Percentiles rank a stretch among this genome's conserved stretches.
These are phyloP conservation scores for Druon quercuslanigerum DNA, from an alignment of 1,140 invertebrate genomes.

Conservation along the genomic window DNA sequence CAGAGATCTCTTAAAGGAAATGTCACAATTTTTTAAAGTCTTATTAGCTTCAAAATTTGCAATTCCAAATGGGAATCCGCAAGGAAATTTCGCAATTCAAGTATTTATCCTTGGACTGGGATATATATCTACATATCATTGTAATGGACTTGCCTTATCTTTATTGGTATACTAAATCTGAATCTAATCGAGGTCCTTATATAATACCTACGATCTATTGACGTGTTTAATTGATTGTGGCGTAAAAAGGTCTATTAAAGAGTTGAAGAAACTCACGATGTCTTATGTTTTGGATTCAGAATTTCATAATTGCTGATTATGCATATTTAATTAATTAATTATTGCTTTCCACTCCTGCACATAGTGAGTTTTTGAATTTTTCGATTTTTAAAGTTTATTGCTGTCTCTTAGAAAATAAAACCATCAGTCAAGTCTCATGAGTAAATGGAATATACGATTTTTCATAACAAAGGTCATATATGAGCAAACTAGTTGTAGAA, in stretches of 20 bases:
- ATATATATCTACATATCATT: not conserved
- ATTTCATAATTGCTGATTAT: not conserved
- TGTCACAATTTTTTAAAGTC: too few relatives aligned
- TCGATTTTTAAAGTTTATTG: too few relatives aligned
- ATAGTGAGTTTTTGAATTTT: too few relatives aligned
- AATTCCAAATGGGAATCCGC: not conserved
- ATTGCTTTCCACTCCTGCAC: too few relatives aligned
- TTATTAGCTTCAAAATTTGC: too few relatives aligned
- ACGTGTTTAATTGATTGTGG: not conserved
- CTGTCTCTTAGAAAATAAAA: too few relatives aligned
- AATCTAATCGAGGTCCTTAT: constrained; percentile 17
- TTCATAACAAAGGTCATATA: too few relatives aligned
- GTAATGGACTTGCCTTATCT: constrained; percentile 19
- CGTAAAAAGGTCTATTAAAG: constrained; percentile 4
- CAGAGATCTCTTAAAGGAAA: too few relatives aligned
- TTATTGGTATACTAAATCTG: constrained; percentile 26
- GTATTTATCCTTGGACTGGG: not conserved
- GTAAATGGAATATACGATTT: too few relatives aligned
- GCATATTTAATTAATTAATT: not conserved
- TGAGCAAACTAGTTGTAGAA: too few relatives aligned
- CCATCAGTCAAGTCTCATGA: too few relatives aligned
- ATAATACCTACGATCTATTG: not conserved
- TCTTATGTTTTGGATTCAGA: not conserved
- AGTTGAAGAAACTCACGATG: not conserved
- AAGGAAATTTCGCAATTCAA: not conserved